phyloP scores from a whole-genome alignment of 2,113 vertebrate species.

The Tachuris rubrigastra region DNA sequence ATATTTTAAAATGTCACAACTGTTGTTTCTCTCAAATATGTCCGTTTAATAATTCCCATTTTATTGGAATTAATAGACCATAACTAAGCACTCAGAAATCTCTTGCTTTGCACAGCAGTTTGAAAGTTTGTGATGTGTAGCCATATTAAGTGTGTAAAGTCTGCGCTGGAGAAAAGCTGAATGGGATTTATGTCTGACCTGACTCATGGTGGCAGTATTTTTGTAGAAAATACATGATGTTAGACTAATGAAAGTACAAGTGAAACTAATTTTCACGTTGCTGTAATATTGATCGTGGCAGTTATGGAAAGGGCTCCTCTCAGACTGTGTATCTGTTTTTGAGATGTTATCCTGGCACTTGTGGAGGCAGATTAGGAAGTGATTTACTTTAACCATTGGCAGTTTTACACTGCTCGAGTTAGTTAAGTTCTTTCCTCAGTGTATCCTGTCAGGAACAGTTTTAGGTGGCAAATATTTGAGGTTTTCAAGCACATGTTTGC shows the following conservation, averaged over 20 bases:
- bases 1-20: background rate
- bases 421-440: background rate
- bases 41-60: background rate
- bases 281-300: background rate
- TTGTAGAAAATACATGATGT: background rate
- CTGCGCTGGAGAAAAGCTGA: background rate
- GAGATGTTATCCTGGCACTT: background rate
- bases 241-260: background rate
- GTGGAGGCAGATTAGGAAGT: background rate
- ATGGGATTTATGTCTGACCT: background rate
- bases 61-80: background rate
- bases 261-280: background rate
- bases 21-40: background rate
- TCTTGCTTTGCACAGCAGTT: background rate
- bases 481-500: background rate
- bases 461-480: background rate
- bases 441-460: background rate
- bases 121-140: background rate
- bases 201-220: conserved; percentile 39
- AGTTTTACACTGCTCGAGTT: background rate
- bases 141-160: background rate
- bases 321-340: background rate
- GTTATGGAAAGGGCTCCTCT: background rate
- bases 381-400: background rate
- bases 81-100: background rate